These are phyloP conservation scores for Conus canariensis DNA, from an alignment of 2,888 invertebrate genomes.

Conservation along the genomic window DNA sequence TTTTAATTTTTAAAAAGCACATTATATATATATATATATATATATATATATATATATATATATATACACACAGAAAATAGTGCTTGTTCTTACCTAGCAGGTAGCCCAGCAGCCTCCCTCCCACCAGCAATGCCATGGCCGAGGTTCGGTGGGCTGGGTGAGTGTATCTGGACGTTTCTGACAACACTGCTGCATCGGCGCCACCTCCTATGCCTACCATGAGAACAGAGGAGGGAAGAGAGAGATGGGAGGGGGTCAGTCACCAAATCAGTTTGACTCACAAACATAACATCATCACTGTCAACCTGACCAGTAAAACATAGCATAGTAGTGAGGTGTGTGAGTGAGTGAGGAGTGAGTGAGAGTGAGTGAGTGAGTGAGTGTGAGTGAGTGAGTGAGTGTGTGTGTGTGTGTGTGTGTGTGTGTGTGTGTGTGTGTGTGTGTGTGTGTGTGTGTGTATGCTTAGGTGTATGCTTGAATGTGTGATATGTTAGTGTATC, in stretches of 20 bases:
- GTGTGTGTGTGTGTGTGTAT: not conserved
- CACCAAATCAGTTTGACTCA: no score
- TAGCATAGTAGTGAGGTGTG: no score
- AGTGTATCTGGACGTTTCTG: slow-evolving; percentile 21
- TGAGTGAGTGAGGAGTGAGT: not conserved
- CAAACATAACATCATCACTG: not conserved
- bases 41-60: no score
- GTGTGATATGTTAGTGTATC: not conserved
- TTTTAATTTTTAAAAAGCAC: no score
- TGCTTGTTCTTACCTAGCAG: not conserved
- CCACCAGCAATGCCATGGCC: slow-evolving; percentile 17
- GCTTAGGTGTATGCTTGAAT: not conserved
- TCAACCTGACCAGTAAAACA: not conserved
- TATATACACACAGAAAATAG: no score
- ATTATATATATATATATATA: no score
- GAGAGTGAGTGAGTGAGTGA: not conserved
- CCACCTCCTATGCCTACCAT: slow-evolving; percentile 31
- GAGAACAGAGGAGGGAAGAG: not conserved
- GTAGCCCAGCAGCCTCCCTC: slow-evolving; percentile 2
- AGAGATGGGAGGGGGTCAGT: not conserved
- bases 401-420: slow-evolving; percentile 6
- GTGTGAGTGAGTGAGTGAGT: not conserved
- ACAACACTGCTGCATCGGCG: slow-evolving; percentile 13
- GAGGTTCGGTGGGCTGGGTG: not conserved
- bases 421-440: not conserved